Evolutionary conservation across 1,140 invertebrate genomes (phyloP).

Genomic region (Ephestia elutella): DNA sequence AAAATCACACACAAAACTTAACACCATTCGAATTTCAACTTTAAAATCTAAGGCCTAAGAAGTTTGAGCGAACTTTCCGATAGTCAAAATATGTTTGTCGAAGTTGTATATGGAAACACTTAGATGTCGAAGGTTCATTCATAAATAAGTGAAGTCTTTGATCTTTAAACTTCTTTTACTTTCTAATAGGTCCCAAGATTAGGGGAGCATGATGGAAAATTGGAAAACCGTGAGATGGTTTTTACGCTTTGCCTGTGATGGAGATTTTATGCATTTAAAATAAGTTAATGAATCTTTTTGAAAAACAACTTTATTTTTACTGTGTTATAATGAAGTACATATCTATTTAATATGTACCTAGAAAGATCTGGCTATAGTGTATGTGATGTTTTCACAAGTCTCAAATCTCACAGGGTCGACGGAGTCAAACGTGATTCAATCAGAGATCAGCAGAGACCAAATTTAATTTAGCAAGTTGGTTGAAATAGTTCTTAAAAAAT

Average conservation of each 20-base stretch:
- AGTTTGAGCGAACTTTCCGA: background rate
- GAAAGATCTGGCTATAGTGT: too few species aligned
- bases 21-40: background rate
- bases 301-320: too few species aligned
- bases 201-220: background rate
- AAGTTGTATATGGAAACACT: conserved; percentile 1
- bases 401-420: too few species aligned
- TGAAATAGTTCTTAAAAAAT: too few species aligned
- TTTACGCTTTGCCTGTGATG: background rate
- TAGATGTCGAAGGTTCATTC: conserved; percentile 1
- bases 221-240: background rate
- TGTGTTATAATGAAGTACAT: too few species aligned
- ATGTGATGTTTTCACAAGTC: too few species aligned
- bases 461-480: too few species aligned
- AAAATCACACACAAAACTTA: background rate
- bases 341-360: too few species aligned
- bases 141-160: conserved; percentile 4
- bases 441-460: too few species aligned
- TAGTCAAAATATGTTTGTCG: background rate
- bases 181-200: conserved; percentile 1
- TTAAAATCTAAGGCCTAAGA: background rate
- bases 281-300: too few species aligned
- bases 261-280: background rate
- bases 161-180: conserved; percentile 2
- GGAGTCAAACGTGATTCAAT: too few species aligned